Evolutionary conservation across 1,140 invertebrate genomes (phyloP).

Genomic region (Zaprionus kolodkinae): DNA sequence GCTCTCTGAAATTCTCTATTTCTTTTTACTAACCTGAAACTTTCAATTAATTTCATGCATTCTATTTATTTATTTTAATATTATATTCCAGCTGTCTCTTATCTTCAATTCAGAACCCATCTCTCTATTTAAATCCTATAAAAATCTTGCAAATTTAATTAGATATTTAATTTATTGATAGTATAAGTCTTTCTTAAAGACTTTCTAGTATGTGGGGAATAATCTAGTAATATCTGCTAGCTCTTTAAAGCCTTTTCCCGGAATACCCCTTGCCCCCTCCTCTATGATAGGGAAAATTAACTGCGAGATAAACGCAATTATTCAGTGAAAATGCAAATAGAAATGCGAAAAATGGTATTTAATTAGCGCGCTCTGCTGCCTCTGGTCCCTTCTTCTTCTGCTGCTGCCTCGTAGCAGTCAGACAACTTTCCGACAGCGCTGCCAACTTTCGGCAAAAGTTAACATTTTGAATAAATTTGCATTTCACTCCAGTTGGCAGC

Average conservation of each 20-base stretch:
- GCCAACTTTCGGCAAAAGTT: constrained; percentile 59
- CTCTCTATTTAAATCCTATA: too few relatives aligned
- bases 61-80: too few relatives aligned
- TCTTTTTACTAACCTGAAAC: too few relatives aligned
- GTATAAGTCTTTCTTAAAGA: too few relatives aligned
- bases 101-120: too few relatives aligned
- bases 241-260: background rate
- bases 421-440: constrained; percentile 45
- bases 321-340: constrained; percentile 68
- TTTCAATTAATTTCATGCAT: too few relatives aligned
- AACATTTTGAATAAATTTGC: constrained; percentile 80
- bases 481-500: constrained; percentile 63
- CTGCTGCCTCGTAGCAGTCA: constrained; percentile 14
- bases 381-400: constrained; percentile 37
- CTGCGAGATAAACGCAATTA: constrained; percentile 58
- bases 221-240: background rate
- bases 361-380: constrained; percentile 53
- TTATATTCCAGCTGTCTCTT: too few relatives aligned
- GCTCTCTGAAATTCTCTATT: too few relatives aligned
- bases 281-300: constrained; percentile 38
- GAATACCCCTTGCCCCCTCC: too few relatives aligned
- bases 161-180: too few relatives aligned
- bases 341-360: constrained; percentile 75
- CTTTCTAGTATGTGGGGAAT: too few relatives aligned
- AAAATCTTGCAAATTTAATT: too few relatives aligned